These are phyloP conservation scores for Monochamus alternatus DNA, from an alignment of 2,888 invertebrate genomes.

Conservation along the genomic window DNA sequence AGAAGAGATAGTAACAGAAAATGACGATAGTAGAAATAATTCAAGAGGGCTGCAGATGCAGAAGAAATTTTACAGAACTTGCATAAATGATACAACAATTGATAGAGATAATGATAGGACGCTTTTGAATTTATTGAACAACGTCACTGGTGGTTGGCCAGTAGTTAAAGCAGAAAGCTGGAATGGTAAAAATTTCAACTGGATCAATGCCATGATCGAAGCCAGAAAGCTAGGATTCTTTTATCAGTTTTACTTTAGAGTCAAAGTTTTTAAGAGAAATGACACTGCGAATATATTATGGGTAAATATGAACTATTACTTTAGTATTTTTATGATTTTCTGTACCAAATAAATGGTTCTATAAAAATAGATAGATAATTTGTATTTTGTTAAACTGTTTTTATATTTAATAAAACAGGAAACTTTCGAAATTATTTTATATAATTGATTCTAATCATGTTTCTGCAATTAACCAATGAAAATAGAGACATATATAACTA, in stretches of 20 bases:
- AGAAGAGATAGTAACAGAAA: constrained; percentile 52
- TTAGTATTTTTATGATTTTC: no score
- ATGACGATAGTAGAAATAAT: constrained; percentile 38
- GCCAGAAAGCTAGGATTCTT: constrained; percentile 57
- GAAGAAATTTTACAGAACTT: constrained; percentile 55
- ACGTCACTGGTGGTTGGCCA: constrained; percentile 63
- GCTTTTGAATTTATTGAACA: constrained; percentile 54
- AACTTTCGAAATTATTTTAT: no score
- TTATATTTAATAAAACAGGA: no score
- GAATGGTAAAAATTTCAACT: constrained; percentile 57
- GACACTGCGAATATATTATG: constrained; percentile 23
- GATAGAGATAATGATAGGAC: constrained; percentile 50
- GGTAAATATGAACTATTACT: constrained; percentile 36
- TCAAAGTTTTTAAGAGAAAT: constrained; percentile 37
- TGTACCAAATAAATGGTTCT: no score
- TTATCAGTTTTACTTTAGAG: constrained; percentile 54
- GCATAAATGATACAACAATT: constrained; percentile 50
- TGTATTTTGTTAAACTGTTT: no score
- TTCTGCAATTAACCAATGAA: no score
- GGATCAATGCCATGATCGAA: constrained; percentile 57
- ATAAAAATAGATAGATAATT: no score
- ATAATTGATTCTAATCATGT: no score
- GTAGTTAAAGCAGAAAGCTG: constrained; percentile 56
- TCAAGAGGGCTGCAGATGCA: constrained; percentile 50
- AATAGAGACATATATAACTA: no score